Conservation (phyloP, 2,888 invertebrate species). For the Agriopis aurantiaria region DNA sequence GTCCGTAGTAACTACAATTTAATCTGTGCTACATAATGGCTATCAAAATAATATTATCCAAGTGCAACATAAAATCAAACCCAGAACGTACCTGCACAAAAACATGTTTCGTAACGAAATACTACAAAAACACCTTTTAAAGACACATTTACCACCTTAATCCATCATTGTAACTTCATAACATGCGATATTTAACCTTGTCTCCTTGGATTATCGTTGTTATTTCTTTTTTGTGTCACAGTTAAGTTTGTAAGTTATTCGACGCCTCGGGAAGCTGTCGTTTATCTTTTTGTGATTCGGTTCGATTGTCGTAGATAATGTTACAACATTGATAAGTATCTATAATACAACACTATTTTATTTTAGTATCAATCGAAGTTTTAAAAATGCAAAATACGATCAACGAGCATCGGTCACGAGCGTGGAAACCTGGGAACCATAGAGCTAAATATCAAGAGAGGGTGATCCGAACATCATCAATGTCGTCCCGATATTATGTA, state of each 20-base stretch:
- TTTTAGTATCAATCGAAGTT: background rate
- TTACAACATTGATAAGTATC: slow-evolving; percentile 43
- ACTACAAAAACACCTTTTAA: slow-evolving; percentile 33
- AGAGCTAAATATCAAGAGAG: no score
- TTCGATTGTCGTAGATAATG: slow-evolving; percentile 53
- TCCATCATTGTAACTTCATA: slow-evolving; percentile 8
- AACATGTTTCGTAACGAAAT: slow-evolving; percentile 34
- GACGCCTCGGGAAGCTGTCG: slow-evolving; percentile 50
- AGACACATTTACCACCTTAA: slow-evolving; percentile 14
- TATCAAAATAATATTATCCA: slow-evolving; percentile 6
- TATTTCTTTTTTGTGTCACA: slow-evolving; percentile 1
- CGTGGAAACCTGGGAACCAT: no score
- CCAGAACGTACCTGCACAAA: slow-evolving; percentile 16
- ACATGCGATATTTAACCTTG: slow-evolving; percentile 19
- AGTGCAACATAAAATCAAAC: slow-evolving; percentile 4
- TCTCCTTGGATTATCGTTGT: slow-evolving; percentile 5
- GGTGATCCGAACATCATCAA: no score
- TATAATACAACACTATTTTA: slow-evolving; percentile 8
- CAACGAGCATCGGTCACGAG: no score
- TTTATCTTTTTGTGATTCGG: slow-evolving; percentile 44
- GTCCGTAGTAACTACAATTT: background rate
- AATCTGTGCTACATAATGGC: background rate
- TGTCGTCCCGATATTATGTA: no score
- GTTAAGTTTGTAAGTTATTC: slow-evolving; percentile 24
- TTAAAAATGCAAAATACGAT: no score